These are phyloP conservation scores for Eolophus roseicapilla DNA, from an alignment of 2,113 vertebrate species.

Conservation along the genomic window DNA sequence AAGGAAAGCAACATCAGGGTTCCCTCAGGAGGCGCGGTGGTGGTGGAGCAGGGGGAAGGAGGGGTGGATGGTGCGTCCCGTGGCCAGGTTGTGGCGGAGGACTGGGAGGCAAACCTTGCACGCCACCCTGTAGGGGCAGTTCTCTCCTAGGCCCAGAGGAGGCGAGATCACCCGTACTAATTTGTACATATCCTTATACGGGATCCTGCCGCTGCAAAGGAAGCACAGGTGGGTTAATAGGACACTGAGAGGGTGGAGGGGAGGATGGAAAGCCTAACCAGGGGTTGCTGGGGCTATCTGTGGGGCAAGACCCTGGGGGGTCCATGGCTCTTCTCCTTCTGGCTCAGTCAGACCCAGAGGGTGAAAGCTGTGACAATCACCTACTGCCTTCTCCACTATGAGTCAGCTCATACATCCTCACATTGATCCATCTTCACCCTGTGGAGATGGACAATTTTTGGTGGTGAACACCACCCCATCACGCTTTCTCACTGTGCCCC, in stretches of 20 bases:
- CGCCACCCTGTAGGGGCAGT: slow-evolving; percentile 99
- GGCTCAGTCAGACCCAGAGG: not conserved
- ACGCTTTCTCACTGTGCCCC: not conserved
- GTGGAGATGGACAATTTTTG: not conserved
- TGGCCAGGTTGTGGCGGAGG: slow-evolving; percentile 75
- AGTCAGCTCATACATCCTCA: not conserved
- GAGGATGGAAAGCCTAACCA: slow-evolving; percentile 37
- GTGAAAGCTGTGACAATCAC: slow-evolving; percentile 4
- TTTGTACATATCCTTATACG: slow-evolving; percentile 99
- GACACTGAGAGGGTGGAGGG: slow-evolving; percentile 66
- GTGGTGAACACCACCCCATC: not conserved
- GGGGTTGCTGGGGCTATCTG: not conserved
- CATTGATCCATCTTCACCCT: not conserved
- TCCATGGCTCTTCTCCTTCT: not conserved
- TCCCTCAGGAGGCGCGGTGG: slow-evolving; percentile 72
- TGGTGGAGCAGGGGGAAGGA: slow-evolving; percentile 68
- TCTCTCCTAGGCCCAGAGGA: slow-evolving; percentile 99
- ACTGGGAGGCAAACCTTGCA: slow-evolving; percentile 97
- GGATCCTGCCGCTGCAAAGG: slow-evolving; percentile 97
- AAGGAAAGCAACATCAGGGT: slow-evolving; percentile 77
- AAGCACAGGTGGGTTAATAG: slow-evolving; percentile 88
- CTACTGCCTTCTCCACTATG: not conserved
- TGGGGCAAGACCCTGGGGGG: not conserved
- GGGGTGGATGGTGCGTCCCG: slow-evolving; percentile 70
- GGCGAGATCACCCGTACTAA: slow-evolving; percentile 99